Percentiles rank a stretch among this genome's conserved stretches.
phyloP scores from a whole-genome alignment of 1,140 invertebrate genomes.

The Marisa cornuarietis region DNA sequence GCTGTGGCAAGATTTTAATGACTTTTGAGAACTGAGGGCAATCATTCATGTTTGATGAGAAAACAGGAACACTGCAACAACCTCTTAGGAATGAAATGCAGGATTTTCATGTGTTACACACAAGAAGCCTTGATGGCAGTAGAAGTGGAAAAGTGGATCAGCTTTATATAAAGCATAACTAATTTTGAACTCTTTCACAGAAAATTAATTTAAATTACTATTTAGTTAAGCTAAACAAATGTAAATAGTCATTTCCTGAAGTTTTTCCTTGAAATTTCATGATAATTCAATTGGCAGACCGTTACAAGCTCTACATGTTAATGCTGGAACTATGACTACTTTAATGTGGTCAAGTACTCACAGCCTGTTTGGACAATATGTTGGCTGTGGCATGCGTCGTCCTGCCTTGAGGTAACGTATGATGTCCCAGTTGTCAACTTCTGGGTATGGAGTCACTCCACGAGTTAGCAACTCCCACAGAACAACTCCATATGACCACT shows the following conservation, averaged over 20 bases:
- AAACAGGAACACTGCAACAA: too few species aligned
- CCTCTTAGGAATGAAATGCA: too few species aligned
- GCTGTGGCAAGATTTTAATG: too few species aligned
- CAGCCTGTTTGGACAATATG: conserved; percentile 82
- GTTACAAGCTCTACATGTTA: too few species aligned
- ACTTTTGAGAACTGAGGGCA: too few species aligned
- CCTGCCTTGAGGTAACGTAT: conserved; percentile 84
- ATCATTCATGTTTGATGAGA: too few species aligned
- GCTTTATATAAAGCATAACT: too few species aligned
- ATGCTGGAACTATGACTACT: too few species aligned
- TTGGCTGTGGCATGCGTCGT: conserved; percentile 87
- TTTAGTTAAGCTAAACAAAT: not conserved
- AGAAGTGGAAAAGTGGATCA: too few species aligned
- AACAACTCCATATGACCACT: conserved; percentile 94
- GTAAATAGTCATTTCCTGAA: too few species aligned
- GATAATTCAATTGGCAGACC: not conserved
- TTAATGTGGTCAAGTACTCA: conserved; percentile 39
- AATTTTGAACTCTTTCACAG: not conserved
- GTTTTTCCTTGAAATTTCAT: not conserved
- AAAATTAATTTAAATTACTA: not conserved
- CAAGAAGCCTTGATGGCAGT: too few species aligned
- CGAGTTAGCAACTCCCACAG: conserved; percentile 93
- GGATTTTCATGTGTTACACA: too few species aligned
- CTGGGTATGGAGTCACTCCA: conserved; percentile 85
- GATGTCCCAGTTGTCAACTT: conserved; percentile 93